Evolutionary conservation across 2,113 vertebrate genomes (phyloP), one percentile per base, ranked within the genome.

Genomic region (Ifrita kowaldi): DNA sequence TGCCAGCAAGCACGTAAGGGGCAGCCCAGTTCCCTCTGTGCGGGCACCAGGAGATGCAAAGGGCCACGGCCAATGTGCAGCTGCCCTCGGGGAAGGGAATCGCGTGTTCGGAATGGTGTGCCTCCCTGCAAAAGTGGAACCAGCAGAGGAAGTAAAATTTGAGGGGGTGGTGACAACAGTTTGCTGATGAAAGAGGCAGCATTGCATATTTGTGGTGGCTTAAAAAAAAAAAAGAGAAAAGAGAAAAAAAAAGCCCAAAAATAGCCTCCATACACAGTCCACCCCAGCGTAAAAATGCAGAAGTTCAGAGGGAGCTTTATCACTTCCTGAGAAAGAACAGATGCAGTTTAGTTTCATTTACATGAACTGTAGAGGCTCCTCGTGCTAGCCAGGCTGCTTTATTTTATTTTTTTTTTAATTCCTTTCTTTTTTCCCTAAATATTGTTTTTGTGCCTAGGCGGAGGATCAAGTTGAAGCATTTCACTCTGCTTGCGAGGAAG

Each of bases 311-410:
- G 70, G 93, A 87, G 97, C 94, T 97, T 97, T 96, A 97, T 97
- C 97, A 85, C 95, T 97, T 97, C 97, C 97, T 97, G 97, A 97
- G 97, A 97, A 90, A 96, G 89, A 96, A 87, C 96, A 95, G 96
- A 97, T 91, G 90, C 94, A 86, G 94, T 97, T 97, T 62, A 52
- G 96, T 95, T 97, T 97, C 49, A 65, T 89, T 86, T 94, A 73
- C 69, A 47, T 59, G 77, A 82, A 21, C 80, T 39, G 83, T 81
- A 53, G 21, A 91, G 32, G 49, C 84, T 89, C 28, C 92, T 81
- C 80, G 52, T 89, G 64, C 14, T 65, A 87, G n/a, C 49, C 9
- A 62, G 78, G 71, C 93, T 93, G 81, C 35, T 47, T 81, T 80
- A 16, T 75, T 16, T 64, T 53, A 4, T 20, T 24, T n/a, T 30